Evolutionary conservation across 2,113 vertebrate genomes (phyloP).

Genomic region (Pimephales promelas): DNA sequence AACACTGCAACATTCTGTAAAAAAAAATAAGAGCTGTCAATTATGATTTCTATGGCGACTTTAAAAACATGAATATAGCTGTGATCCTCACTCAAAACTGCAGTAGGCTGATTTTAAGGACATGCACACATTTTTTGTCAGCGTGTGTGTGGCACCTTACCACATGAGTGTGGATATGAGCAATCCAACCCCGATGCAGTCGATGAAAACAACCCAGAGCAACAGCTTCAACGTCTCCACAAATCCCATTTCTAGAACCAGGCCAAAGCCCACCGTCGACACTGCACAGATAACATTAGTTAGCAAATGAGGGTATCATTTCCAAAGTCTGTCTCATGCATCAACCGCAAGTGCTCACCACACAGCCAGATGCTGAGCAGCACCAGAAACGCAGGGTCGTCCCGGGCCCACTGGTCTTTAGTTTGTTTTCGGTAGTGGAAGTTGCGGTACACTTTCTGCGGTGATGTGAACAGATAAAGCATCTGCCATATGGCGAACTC

Average conservation of each 20-base stretch:
- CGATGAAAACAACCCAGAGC: constrained; percentile 97
- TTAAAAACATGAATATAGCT: not conserved
- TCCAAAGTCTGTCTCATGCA: too few relatives aligned
- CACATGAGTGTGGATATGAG: constrained; percentile 97
- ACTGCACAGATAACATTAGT: constrained; percentile 71
- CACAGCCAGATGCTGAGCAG: constrained; percentile 96
- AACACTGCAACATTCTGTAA: too few relatives aligned
- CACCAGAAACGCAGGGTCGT: constrained; percentile 94
- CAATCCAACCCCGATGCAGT: constrained; percentile 94
- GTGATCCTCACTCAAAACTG: too few relatives aligned
- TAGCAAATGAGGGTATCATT: not conserved
- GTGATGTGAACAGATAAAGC: constrained; percentile 96
- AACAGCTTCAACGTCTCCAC: constrained; percentile 92
- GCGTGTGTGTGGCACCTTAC: constrained; percentile 73
- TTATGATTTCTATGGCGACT: too few relatives aligned
- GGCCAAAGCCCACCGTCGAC: constrained; percentile 93
- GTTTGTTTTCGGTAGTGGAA: constrained; percentile 99
- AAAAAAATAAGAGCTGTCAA: too few relatives aligned
- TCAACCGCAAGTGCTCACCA: constrained; percentile 72
- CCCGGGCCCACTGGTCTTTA: constrained; percentile 97
- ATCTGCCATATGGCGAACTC: constrained; percentile 98
- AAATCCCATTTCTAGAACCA: constrained; percentile 92
- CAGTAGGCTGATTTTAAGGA: not conserved
- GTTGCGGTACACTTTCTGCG: constrained; percentile 96
- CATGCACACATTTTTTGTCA: not conserved